phyloP scores from a whole-genome alignment of 1,140 invertebrate genomes.

The Hypsibius dujardini region DNA sequence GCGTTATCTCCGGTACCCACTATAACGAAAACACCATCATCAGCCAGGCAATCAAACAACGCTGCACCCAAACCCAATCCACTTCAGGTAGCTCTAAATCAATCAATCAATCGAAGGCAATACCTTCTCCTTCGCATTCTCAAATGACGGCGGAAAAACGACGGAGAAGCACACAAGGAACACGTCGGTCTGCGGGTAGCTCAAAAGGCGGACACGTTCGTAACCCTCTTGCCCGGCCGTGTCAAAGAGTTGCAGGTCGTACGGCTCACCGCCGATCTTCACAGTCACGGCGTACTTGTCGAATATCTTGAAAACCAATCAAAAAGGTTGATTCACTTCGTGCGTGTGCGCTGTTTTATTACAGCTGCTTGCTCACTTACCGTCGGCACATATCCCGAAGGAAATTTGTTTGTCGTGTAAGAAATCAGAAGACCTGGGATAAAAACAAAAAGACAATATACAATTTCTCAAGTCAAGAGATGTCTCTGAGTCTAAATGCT shows the following conservation, averaged over 20 bases:
- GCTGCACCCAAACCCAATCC: too few species aligned
- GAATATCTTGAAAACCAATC: slow-evolving; percentile 44
- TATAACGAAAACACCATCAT: slow-evolving; percentile 34
- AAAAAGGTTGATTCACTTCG: too few species aligned
- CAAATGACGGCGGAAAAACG: slow-evolving; percentile 26
- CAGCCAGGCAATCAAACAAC: too few species aligned
- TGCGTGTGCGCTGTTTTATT: too few species aligned
- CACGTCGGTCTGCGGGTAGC: slow-evolving; percentile 24
- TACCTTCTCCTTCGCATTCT: slow-evolving; percentile 26
- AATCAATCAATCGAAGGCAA: background rate
- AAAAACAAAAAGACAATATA: too few species aligned
- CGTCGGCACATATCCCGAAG: slow-evolving; percentile 95
- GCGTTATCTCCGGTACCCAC: slow-evolving; percentile 99
- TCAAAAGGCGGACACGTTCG: background rate
- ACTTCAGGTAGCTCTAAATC: too few species aligned
- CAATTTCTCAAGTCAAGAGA: too few species aligned
- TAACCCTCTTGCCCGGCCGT: slow-evolving; percentile 57
- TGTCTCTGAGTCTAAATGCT: too few species aligned
- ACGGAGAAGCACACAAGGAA: slow-evolving; percentile 29
- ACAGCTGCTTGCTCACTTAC: slow-evolving; percentile 37
- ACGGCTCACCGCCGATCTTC: slow-evolving; percentile 96
- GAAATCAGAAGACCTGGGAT: slow-evolving; percentile 26
- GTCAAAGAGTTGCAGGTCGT: slow-evolving; percentile 91
- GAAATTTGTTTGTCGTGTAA: slow-evolving; percentile 52
- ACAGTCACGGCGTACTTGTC: slow-evolving; percentile 98